A percentile compares a stretch with the other conserved stretches of the same genome.
Conservation (phyloP, 2,797 vertebrate species). For the Australoheros facetus region DNA sequence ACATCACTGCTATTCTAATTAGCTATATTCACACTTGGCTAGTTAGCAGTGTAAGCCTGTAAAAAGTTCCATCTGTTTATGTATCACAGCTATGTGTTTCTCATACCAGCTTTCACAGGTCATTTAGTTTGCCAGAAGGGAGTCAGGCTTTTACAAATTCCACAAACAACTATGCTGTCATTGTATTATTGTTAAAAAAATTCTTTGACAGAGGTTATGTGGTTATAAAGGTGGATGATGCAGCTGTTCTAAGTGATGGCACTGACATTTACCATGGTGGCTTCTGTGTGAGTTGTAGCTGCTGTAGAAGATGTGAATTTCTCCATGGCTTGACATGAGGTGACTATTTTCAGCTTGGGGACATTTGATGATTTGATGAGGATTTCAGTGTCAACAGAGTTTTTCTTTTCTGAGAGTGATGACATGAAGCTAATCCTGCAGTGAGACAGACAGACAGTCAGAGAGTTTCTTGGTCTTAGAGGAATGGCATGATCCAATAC, state of each 20-base stretch:
- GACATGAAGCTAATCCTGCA: conserved; percentile 40
- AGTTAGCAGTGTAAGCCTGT: conserved; percentile 33
- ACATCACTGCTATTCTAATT: conserved; percentile 53
- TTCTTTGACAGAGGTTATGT: conserved; percentile 28
- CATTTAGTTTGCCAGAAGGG: conserved; percentile 40
- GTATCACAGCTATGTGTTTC: conserved; percentile 39
- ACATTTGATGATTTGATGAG: conserved; percentile 51
- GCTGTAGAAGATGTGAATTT: conserved; percentile 2
- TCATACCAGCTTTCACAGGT: conserved; percentile 54
- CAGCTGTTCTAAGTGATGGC: conserved; percentile 15
- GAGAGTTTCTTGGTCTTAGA: conserved; percentile 15
- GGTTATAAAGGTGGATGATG: conserved; percentile 29
- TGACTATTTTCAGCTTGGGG: conserved; percentile 44
- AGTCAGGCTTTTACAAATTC: conserved; percentile 29
- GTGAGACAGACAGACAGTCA: conserved; percentile 9
- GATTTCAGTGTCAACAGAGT: conserved; percentile 47
- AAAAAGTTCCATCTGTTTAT: conserved; percentile 61
- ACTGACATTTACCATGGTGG: conserved; percentile 17
- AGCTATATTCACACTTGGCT: conserved; percentile 64
- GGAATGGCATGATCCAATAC: conserved; percentile 8
- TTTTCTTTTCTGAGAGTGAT: conserved; percentile 27
- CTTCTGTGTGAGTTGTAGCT: conserved; percentile 6
- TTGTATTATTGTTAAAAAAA: conserved; percentile 1
- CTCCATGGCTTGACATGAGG: conserved; percentile 17
- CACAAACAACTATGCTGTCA: conserved; percentile 34